Evolutionary conservation across 2,113 vertebrate genomes (phyloP), one percentile per base, ranked within the genome.

Genomic region (Nipponia nippon): DNA sequence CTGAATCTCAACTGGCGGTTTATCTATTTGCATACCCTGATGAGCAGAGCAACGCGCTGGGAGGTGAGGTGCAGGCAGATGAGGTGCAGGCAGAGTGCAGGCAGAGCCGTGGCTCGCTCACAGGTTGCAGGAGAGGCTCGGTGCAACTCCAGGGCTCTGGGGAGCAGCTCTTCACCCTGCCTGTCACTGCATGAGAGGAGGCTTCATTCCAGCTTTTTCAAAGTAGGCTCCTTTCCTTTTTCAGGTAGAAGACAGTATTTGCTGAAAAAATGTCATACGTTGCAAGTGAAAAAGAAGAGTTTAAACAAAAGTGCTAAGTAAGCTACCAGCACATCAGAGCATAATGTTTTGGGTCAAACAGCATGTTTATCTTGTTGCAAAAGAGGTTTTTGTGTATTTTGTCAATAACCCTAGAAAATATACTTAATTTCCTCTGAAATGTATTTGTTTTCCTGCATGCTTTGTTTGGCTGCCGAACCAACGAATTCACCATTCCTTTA

Each of bases 81-180:
- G 46, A 23, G 42, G 17, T 40, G 50, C n/a, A 65, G 69, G 25
- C 26, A 34, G 23, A 8, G 42, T 6, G 27, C 70, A 71, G 77
- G 65, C 53, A 67, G 53, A 0, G 0, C 14, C 3, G 3, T 1
- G 2, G 16, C 14, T 82, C 4, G 4, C 61, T 38, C 32, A 5
- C 4, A 4, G 36, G 29, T 21, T 53, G 38, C 58, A 32, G 32
- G 18, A 34, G 26, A 70, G 22, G 38, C 49, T 30, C 3, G 2
- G 38, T 13, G 30, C 67, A 50, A 19, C 23, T 6, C 23, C 36
- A 13, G 38, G 52, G 65, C 56, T 58, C 38, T 1, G 9, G 22
- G n/a, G n/a, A 84, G 61, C 55, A 21, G 62, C 40, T 56, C 50
- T 19, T 27, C 76, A 34, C 14, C 53, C 55, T 67, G n/a, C 52